Base-by-base conservation (phyloP, 2,797 vertebrate genomes). In the Alosa sapidissima region DNA sequence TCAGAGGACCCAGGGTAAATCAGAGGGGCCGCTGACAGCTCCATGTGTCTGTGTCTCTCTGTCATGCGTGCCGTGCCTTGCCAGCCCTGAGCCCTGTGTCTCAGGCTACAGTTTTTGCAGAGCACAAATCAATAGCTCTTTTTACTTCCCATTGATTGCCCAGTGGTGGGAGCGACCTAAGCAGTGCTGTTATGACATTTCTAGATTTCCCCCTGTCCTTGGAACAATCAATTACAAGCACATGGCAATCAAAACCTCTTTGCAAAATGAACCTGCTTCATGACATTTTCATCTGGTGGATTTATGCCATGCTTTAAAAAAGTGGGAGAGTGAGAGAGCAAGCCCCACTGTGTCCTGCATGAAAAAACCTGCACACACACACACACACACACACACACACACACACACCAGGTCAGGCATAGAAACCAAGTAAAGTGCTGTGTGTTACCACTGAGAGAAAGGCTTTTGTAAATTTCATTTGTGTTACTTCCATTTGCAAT, bases 181-280 rank as follows among this genome's bases (percentile, higher is more conserved):
- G 94, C 94, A 94, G 93, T 93, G 93, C 94, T 96, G 96, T 96
- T 96, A 96, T 96, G 96, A 96, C 96, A 96, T 96, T 95, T 96
- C 95, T 94, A 95, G 95, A 96, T 95, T 96, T 96, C 95, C 96
- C 94, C 93, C 95, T 95, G 95, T 96, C 95, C 95, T 95, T 95
- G 95, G 93, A 95, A 95, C 95, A 95, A 96, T 96, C 95, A 96
- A 96, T 96, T 95, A 96, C 95, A 95, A 90, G 94, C 91, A 91
- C 93, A 93, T 94, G 93, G 95, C 95, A 95, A 96, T 96, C 96
- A 96, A 96, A 96, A 95, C 94, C 95, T 94, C 95, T 96, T 95
- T 95, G 95, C 94, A 95, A 95, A 96, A 96, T 94, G 95, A 96
- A 96, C 95, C 95, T 95, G 95, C 95, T 93, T 93, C 91, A 89